A percentile compares a stretch with the other conserved stretches of the same genome.
Conservation (phyloP, 2,797 vertebrate genomes). For the Chiropotes sagulatus region DNA sequence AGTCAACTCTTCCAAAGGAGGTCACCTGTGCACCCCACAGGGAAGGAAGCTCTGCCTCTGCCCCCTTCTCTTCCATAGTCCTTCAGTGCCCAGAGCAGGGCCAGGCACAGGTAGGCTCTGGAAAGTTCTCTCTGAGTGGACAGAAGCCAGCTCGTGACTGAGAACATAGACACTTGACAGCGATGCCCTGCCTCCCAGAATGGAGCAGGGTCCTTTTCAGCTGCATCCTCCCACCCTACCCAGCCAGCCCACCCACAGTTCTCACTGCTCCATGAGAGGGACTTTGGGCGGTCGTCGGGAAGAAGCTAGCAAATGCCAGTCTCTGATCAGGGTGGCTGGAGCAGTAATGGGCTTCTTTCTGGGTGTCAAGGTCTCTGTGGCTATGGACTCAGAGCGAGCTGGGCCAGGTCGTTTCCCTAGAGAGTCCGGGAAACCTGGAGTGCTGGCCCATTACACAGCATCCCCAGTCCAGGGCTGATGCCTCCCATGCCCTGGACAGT, state of each 20-base stretch:
- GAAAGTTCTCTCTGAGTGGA: accelerated
- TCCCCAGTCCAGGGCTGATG: background rate
- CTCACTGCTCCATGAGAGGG: background rate
- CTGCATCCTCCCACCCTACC: accelerated
- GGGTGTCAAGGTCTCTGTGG: background rate
- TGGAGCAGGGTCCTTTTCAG: background rate
- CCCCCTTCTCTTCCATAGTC: accelerated
- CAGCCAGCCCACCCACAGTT: accelerated
- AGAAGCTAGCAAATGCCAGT: background rate
- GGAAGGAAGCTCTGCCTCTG: no score
- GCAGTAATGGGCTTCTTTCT: accelerated
- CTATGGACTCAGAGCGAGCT: background rate
- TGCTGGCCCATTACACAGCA: no score
- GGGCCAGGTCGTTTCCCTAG: background rate
- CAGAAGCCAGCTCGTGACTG: accelerated
- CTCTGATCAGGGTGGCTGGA: background rate
- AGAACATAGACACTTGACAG: accelerated
- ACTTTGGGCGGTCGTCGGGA: background rate
- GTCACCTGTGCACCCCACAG: accelerated
- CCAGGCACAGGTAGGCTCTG: no score
- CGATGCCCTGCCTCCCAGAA: accelerated
- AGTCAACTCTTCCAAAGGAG: background rate
- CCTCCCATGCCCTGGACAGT: accelerated
- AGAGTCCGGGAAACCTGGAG: accelerated
- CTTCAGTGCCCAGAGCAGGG: accelerated